Percentiles rank a stretch among this genome's conserved stretches.
Evolutionary conservation across 2,888 invertebrate species (phyloP).

Genomic region (Drosophila kokeensis): DNA sequence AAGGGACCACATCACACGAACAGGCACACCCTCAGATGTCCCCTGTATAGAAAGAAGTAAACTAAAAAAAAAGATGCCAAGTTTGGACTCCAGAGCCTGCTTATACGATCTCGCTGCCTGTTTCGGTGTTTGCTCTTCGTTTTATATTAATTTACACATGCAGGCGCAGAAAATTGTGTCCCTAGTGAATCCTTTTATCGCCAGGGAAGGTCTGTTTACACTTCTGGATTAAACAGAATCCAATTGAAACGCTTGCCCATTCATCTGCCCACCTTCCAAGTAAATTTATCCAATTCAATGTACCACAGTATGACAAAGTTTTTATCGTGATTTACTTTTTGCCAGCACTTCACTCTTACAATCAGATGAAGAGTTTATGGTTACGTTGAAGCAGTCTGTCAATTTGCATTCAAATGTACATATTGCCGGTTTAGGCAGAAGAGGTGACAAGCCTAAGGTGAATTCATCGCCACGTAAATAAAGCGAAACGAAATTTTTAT

Average conservation of each 20-base stretch:
- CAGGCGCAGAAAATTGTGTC: conserved; percentile 29
- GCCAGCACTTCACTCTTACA: conserved; percentile 6
- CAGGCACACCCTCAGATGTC: conserved; percentile 1
- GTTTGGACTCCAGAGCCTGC: conserved; percentile 1
- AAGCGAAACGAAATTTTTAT: conserved; percentile 24
- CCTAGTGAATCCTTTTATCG: conserved; percentile 19
- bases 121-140: conserved; percentile 49
- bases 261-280: background rate
- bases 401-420: conserved; percentile 17
- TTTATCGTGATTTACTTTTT: background rate
- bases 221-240: conserved; percentile 17
- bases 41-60: background rate
- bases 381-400: conserved; percentile 10
- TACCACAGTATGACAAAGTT: background rate
- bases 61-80: conserved; percentile 7
- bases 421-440: background rate
- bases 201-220: conserved; percentile 34
- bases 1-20: conserved; percentile 34
- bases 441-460: conserved; percentile 5
- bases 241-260: background rate
- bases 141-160: conserved; percentile 61
- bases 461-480: conserved; percentile 34
- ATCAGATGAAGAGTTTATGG: conserved; percentile 17
- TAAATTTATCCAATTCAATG: background rate
- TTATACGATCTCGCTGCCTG: conserved; percentile 27